Evolutionary conservation across 1,140 invertebrate genomes (phyloP).

Genomic region (Schmidtea mediterranea): DNA sequence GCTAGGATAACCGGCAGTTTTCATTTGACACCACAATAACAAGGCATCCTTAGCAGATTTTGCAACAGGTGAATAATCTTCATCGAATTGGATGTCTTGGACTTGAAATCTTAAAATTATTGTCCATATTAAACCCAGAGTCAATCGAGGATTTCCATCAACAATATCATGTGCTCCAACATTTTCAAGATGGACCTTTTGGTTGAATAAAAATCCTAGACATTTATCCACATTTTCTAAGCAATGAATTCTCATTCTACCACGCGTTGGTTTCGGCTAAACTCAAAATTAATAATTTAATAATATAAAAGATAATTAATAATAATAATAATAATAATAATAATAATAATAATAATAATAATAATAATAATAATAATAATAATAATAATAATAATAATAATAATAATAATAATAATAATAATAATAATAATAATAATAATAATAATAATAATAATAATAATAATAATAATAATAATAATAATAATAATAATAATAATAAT

Average conservation of each 20-base stretch:
- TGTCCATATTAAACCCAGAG: slow-evolving; percentile 90
- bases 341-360: not conserved
- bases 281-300: slow-evolving; percentile 88
- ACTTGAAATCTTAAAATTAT: slow-evolving; percentile 82
- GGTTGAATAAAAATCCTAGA: slow-evolving; percentile 79
- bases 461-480: no score
- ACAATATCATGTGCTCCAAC: slow-evolving; percentile 97
- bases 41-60: slow-evolving; percentile 85
- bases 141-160: slow-evolving; percentile 70
- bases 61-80: slow-evolving; percentile 94
- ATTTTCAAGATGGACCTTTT: slow-evolving; percentile 84
- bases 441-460: no score
- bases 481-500: no score
- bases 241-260: slow-evolving; percentile 87
- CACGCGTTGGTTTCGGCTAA: slow-evolving; percentile 79
- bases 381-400: not conserved
- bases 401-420: no score
- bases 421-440: no score
- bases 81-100: slow-evolving; percentile 48
- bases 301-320: no score
- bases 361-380: not conserved
- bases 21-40: no score
- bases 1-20: slow-evolving; percentile 51
- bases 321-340: slow-evolving; percentile 58
- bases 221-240: slow-evolving; percentile 97